Evolutionary conservation across 2,888 invertebrate species (phyloP).

Genomic region (Neoitamus cyanurus): DNA sequence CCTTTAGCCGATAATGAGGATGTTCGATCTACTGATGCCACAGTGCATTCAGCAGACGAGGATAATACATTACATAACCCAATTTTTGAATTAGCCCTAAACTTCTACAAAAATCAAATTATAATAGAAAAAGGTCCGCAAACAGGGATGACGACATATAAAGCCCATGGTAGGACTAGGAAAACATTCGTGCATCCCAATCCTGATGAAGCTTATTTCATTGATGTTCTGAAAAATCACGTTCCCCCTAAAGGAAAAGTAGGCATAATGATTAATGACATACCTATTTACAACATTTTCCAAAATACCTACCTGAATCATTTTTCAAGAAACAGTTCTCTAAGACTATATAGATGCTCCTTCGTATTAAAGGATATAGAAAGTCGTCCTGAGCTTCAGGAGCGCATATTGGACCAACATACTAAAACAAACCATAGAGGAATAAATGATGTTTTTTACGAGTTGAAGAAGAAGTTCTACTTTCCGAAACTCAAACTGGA

Average conservation of each 20-base stretch:
- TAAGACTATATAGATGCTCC: background rate
- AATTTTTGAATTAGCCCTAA: conserved; percentile 46
- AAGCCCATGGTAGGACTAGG: background rate
- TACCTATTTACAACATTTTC: background rate
- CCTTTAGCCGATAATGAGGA: background rate
- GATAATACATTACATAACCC: conserved; percentile 46
- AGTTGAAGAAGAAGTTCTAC: conserved; percentile 23
- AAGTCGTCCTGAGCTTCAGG: background rate
- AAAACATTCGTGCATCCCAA: conserved; percentile 1
- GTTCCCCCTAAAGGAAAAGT: conserved; percentile 25
- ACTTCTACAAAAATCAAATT: conserved; percentile 26
- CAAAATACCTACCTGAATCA: conserved; percentile 26
- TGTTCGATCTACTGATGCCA: conserved; percentile 39
- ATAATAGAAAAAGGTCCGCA: conserved; percentile 1
- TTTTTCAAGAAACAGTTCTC: background rate
- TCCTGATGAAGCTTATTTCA: conserved; percentile 4
- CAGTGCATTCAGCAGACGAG: conserved; percentile 39
- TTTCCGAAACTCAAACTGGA: conserved; percentile 22
- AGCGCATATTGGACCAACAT: background rate
- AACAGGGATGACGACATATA: background rate
- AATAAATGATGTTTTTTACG: conserved; percentile 4
- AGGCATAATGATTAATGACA: conserved; percentile 17
- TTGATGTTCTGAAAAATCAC: conserved; percentile 21
- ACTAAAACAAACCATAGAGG: conserved; percentile 35
- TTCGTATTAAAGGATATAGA: background rate